Evolutionary conservation across 2,113 vertebrate genomes (phyloP).

Genomic region (Lagopus muta): DNA sequence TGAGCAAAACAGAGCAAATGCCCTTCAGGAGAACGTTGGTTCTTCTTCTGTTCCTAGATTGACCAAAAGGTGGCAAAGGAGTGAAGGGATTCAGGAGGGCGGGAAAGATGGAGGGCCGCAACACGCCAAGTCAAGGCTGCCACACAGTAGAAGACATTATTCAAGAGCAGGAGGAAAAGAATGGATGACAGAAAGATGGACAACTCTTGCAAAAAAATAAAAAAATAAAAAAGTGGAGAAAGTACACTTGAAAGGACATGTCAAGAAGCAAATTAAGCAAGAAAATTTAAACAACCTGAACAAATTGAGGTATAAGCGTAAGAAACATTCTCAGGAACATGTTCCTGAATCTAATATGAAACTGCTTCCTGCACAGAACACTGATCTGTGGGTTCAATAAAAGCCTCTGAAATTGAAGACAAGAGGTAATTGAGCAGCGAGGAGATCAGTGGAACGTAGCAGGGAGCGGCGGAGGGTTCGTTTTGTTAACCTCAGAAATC

Average conservation of each 20-base stretch:
- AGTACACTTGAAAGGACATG: background rate
- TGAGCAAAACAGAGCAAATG: background rate
- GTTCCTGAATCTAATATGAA: slow-evolving; percentile 17
- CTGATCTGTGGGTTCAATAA: slow-evolving; percentile 34
- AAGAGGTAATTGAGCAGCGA: slow-evolving; percentile 52
- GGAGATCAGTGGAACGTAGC: slow-evolving; percentile 14
- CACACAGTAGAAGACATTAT: background rate
- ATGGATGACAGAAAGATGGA: background rate
- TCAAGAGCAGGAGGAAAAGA: background rate
- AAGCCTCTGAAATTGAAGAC: slow-evolving; percentile 40
- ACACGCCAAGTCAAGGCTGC: slow-evolving; percentile 2
- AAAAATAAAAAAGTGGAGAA: background rate
- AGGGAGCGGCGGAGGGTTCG: slow-evolving; percentile 35
- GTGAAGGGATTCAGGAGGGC: background rate
- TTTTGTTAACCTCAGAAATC: slow-evolving; percentile 62
- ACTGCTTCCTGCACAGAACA: slow-evolving; percentile 26
- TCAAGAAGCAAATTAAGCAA: slow-evolving; percentile 57
- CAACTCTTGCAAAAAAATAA: background rate
- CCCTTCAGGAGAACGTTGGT: background rate
- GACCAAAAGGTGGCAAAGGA: background rate
- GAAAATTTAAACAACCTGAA: slow-evolving; percentile 49
- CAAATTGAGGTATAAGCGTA: slow-evolving; percentile 43
- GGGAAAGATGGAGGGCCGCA: background rate
- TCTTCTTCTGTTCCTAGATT: background rate
- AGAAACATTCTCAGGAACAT: background rate